A percentile compares a stretch with the other conserved stretches of the same genome.
Evolutionary conservation across 2,888 invertebrate genomes (phyloP).

Genomic region (Camptogramma bilineatum): DNA sequence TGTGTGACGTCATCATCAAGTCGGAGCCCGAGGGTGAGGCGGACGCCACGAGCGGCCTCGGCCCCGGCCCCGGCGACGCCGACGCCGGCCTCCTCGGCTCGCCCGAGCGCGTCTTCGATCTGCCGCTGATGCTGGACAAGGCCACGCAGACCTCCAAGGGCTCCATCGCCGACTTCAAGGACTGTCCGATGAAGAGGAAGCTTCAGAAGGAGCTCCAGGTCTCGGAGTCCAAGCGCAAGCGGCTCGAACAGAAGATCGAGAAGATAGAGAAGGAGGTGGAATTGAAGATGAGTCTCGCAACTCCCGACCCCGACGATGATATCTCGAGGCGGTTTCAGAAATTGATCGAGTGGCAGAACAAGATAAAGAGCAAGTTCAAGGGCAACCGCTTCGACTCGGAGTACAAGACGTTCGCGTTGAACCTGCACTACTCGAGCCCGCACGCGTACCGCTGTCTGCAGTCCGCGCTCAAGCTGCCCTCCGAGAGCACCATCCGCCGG

Average conservation of each 20-base stretch:
- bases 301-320: conserved; percentile 36
- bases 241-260: conserved; percentile 26
- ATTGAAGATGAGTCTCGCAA: neutral
- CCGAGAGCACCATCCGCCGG: conserved; percentile 40
- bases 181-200: conserved; percentile 23
- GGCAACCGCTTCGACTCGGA: conserved; percentile 41
- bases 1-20: conserved; percentile 31
- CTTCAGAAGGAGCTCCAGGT: conserved; percentile 24
- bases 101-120: conserved; percentile 21
- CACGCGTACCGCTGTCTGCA: conserved; percentile 43
- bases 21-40: conserved; percentile 14
- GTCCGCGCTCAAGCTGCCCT: conserved; percentile 42
- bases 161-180: conserved; percentile 14
- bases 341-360: conserved; percentile 44
- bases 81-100: neutral
- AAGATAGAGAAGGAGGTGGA: conserved; percentile 28
- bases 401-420: conserved; percentile 41
- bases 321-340: conserved; percentile 39
- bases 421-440: conserved; percentile 47
- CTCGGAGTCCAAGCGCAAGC: conserved; percentile 27
- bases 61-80: too few relatives aligned
- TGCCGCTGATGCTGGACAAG: conserved; percentile 18
- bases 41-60: neutral
- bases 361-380: conserved; percentile 42
- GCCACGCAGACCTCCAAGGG: conserved; percentile 29